Base-by-base conservation (phyloP, 92 coral and sea anemone species). In the Siderastrea radians region DNA sequence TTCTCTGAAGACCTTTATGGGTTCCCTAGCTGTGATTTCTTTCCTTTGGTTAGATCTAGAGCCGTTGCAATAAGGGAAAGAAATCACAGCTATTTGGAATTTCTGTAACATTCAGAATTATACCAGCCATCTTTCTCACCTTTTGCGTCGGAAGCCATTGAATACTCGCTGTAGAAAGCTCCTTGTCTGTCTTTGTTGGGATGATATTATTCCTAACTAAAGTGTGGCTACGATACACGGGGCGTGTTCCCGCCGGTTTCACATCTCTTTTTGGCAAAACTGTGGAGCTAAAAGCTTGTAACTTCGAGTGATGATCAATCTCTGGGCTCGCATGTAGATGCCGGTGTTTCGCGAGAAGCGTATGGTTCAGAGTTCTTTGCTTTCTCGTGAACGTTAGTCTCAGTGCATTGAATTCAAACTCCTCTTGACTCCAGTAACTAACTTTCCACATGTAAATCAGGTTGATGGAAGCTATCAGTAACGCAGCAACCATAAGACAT, bases 371-470 rank as follows among this genome's bases (percentile, higher is more conserved):
- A 15, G 14, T 45, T 49, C 6, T 48, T 82, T 11, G 15, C 19
- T 57, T 57, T 15, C 13, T 58, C 19, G 61, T 14, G 19, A 43
- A 47, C 1, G 68, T 47, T 55, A 48, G 13, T 46, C 46, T 49
- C 77, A 69, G 3, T 11, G 12, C 46, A 17, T 15, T 57, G 2
- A 16, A 12, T 38, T 66, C 11, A 67, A 78, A 54, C 54, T 47
- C 66, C 11, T 69, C 17, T 17, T 82, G 69, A 49, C 19, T 49
- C 86, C 65, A 19, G 61, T 38, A 15, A 43, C 4, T 67, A 51
- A 52, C 52, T 70, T 58, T 59, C 86, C 86, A 82, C 50, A 62
- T 5, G 49, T 16, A 46, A 3, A 82, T 10, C 4, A 82, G 57
- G 51, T 82, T 82, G 26, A 82, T 12, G 44, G 58, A 16, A 2